phyloP scores from a whole-genome alignment of 2,888 invertebrate species.

The Drosophila borealis region DNA sequence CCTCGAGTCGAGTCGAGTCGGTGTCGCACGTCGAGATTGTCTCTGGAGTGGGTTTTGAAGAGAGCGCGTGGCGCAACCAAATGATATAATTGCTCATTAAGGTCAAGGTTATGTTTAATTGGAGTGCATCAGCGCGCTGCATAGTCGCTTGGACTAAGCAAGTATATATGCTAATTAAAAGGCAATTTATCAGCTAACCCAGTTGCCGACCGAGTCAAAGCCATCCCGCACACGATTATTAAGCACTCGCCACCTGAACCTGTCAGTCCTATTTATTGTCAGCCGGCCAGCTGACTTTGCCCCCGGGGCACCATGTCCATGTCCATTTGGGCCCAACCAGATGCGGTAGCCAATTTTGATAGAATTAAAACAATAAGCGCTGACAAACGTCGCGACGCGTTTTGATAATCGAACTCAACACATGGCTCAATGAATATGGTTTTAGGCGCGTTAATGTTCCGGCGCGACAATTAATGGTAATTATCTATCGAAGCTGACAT shows the following conservation, averaged over 20 bases:
- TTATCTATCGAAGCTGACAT: constrained; percentile 62
- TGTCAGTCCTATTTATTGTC: constrained; percentile 42
- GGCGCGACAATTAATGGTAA: constrained; percentile 73
- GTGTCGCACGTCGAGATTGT: constrained; percentile 49
- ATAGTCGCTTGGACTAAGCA: constrained; percentile 37
- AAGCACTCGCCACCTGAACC: constrained; percentile 62
- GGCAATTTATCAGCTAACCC: constrained; percentile 71
- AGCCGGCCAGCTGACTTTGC: constrained; percentile 40
- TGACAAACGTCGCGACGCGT: constrained; percentile 60
- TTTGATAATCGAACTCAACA: constrained; percentile 56
- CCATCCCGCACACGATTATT: constrained; percentile 16
- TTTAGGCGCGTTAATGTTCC: constrained; percentile 53
- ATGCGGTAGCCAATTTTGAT: constrained; percentile 43
- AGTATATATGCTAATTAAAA: constrained; percentile 73
- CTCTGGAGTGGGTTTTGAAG: constrained; percentile 50
- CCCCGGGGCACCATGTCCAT: constrained; percentile 16
- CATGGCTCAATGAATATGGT: constrained; percentile 62
- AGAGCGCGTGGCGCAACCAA: constrained; percentile 48
- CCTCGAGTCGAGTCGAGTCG: constrained; percentile 58
- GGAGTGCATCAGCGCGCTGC: constrained; percentile 46
- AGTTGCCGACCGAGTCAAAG: constrained; percentile 22
- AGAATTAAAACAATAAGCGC: constrained; percentile 73
- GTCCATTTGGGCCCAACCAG: constrained; percentile 34
- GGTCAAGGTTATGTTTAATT: constrained; percentile 71
- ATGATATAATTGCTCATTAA: constrained; percentile 68